Base-by-base conservation (phyloP, 2,888 invertebrate species). In the Chromoteleia sp. region DNA sequence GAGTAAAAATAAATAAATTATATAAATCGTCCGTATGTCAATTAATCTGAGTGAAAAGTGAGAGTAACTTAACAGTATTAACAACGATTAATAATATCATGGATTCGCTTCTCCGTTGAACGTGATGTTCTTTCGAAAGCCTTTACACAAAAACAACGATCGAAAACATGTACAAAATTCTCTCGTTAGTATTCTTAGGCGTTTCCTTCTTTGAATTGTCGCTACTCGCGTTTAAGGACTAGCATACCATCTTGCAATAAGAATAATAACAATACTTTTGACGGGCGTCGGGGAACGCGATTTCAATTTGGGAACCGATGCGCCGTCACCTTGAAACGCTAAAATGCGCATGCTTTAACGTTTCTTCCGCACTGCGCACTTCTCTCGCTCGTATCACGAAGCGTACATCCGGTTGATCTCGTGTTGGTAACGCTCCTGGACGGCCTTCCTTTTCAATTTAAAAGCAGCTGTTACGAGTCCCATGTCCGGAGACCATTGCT, bases 391-490 rank as follows among this genome's bases (percentile, higher is more conserved):
- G 65, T 63, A 78, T 77, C 78, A 75, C 94, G 97, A 97, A 80
- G 96, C 96, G 92, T 99, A 99, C 97, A 99, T 97, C 86, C 96
- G 94, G 91, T 96, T 96, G 89, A 99, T 97, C 93, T 98, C 97
- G 85, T 96, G 95, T 92, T 97, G 96, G 94, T 98, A 99, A 87
- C 96, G 94, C 85, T 97, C 97, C 92, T 98, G 97, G 87, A 99
- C 98, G 92, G 97, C 97, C 94, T 98, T 98, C 89, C 99, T 94
- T 92, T 98, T 99, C 91, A 99, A 94, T 93, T 99, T 99, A 93
- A 99, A 98, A 67, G 99, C 99, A 84, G 99, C 99, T 30, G 99
- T 99, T 7, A 99, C 98, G 54, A 99, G 94, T 71, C 98, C 99
- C 94, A 96, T 97, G 91, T 99, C 99, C 0, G 99, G 99, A 0